phyloP scores from a whole-genome alignment of 2,888 invertebrate genomes.

The Athripsodes cinereus region DNA sequence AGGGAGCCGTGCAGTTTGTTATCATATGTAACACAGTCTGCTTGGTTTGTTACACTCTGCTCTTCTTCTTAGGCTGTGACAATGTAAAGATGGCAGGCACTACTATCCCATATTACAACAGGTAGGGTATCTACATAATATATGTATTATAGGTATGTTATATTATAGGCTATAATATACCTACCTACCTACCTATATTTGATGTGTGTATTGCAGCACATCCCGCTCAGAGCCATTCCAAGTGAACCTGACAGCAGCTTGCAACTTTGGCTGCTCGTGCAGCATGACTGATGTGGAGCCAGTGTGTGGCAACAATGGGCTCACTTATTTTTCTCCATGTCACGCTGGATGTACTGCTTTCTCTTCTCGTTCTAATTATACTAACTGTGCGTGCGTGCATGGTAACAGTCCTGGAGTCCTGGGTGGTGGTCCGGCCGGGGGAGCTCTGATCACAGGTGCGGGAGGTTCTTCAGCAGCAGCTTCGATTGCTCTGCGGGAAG shows the following conservation, averaged over 20 bases:
- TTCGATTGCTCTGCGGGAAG: slow-evolving; percentile 45
- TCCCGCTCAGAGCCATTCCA: slow-evolving; percentile 70
- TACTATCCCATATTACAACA: slow-evolving; percentile 83
- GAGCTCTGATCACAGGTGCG: slow-evolving; percentile 44
- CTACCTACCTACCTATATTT: not conserved
- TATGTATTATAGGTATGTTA: too few relatives aligned
- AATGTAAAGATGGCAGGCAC: slow-evolving; percentile 95
- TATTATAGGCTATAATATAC: too few relatives aligned
- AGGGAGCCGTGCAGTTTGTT: slow-evolving; percentile 89
- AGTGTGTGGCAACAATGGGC: slow-evolving; percentile 89
- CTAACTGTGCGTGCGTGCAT: slow-evolving; percentile 77
- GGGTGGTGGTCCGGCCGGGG: slow-evolving; percentile 37
- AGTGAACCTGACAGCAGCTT: slow-evolving; percentile 87
- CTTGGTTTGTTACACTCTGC: slow-evolving; percentile 75
- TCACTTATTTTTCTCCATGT: slow-evolving; percentile 94
- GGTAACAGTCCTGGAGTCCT: slow-evolving; percentile 43
- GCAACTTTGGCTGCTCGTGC: slow-evolving; percentile 91
- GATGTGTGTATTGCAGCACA: slow-evolving; percentile 40
- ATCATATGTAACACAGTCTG: slow-evolving; percentile 84
- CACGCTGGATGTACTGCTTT: slow-evolving; percentile 90
- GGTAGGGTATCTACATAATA: too few relatives aligned
- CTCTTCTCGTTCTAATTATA: slow-evolving; percentile 76
- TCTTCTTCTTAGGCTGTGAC: slow-evolving; percentile 91
- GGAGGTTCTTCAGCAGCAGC: slow-evolving; percentile 56
- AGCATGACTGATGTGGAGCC: slow-evolving; percentile 84